Conservation (phyloP, 2,113 vertebrate species). For the Hydrochoerus hydrochaeris region DNA sequence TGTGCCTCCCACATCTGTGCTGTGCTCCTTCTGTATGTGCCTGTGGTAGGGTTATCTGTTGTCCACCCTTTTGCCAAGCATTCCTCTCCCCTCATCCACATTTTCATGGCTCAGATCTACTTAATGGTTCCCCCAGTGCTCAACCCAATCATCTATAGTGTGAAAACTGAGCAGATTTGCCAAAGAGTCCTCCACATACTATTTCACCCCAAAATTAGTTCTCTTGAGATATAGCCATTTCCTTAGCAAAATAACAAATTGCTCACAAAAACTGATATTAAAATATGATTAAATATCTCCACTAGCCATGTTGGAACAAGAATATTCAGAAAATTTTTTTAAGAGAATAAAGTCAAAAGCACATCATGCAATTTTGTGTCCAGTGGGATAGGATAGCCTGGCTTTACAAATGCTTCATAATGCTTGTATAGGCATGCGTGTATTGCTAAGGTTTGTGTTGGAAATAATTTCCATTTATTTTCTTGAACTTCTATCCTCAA, state of each 20-base stretch:
- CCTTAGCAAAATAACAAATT: background rate
- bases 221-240: background rate
- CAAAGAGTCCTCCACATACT: conserved; percentile 30
- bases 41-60: conserved; percentile 69
- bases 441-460: background rate
- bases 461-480: background rate
- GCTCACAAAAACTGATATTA: background rate
- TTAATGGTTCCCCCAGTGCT: conserved; percentile 67
- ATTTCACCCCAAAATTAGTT: background rate
- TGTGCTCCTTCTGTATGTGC: conserved; percentile 60
- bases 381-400: background rate
- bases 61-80: conserved; percentile 59
- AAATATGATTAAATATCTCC: background rate
- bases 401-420: background rate
- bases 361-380: background rate
- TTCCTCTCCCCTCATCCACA: conserved; percentile 31
- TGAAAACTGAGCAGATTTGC: conserved; percentile 67
- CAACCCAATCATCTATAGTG: conserved; percentile 70
- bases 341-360: background rate
- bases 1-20: conserved; percentile 67
- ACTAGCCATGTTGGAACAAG: background rate
- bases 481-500: background rate
- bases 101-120: conserved; percentile 62
- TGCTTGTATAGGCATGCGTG: background rate
- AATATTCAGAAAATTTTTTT: background rate